Conservation (phyloP, 2,113 vertebrate genomes). For the Ploceus nigricollis region DNA sequence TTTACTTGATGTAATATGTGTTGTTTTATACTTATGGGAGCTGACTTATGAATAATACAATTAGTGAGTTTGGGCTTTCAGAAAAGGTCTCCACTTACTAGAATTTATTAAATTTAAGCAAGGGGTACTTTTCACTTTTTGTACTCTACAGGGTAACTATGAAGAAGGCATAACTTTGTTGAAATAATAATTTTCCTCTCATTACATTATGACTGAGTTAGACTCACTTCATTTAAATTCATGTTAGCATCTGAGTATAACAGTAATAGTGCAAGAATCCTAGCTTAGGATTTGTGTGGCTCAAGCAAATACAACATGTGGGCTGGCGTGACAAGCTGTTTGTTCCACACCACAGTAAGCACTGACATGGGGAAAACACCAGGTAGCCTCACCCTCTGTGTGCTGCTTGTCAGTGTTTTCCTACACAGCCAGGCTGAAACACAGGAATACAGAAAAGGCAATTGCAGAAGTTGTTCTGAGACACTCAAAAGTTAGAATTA, state of each 20-base stretch:
- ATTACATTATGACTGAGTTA: background rate
- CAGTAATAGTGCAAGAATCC: background rate
- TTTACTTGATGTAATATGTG: background rate
- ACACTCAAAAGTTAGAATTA: background rate
- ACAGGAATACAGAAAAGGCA: background rate
- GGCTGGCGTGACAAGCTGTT: background rate
- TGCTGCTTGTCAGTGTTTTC: background rate
- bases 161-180: background rate
- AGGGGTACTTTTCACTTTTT: background rate
- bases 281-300: background rate
- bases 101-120: background rate
- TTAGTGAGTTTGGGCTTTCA: background rate
- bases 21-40: background rate
- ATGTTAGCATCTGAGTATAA: background rate
- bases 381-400: background rate
- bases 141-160: background rate
- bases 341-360: background rate
- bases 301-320: background rate
- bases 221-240: background rate
- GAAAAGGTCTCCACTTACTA: background rate
- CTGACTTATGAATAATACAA: slow-evolving; percentile 43
- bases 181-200: background rate
- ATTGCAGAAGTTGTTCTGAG: background rate
- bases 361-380: background rate
- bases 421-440: background rate